A percentile compares a stretch with the other conserved stretches of the same genome.
These are phyloP conservation scores for Tokudaia tokunoshimensis DNA, from an alignment of 2,797 vertebrate species.

Conservation along the genomic window DNA sequence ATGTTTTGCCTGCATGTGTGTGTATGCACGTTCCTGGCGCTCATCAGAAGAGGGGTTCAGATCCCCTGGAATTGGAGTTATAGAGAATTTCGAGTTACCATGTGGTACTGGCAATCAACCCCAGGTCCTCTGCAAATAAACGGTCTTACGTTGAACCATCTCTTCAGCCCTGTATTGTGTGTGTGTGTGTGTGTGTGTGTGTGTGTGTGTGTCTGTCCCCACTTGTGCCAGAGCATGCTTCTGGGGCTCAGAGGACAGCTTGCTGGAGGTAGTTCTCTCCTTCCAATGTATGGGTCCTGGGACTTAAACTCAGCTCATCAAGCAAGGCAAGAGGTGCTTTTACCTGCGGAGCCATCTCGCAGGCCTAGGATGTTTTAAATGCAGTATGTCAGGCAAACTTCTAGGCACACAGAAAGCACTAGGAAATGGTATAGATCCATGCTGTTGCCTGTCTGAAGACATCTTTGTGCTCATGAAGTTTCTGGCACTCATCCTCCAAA, in stretches of 20 bases:
- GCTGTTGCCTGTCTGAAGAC: neutral
- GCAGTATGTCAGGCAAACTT: neutral
- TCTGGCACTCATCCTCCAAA: neutral
- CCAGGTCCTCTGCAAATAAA: neutral
- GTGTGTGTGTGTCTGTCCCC: neutral
- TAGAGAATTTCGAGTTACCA: too few relatives aligned
- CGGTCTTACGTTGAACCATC: neutral
- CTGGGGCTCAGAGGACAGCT: neutral
- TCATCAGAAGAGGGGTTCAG: neutral
- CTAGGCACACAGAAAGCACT: neutral
- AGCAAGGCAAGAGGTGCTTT: neutral
- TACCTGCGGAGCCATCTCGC: neutral
- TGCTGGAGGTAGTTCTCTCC: neutral
- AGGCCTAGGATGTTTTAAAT: constrained; percentile 6
- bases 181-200: neutral
- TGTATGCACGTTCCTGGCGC: neutral
- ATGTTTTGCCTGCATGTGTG: neutral
- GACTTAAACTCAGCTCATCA: too few relatives aligned
- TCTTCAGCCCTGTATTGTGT: neutral
- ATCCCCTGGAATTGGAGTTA: too few relatives aligned
- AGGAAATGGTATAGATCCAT: neutral
- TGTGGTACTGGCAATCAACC: neutral
- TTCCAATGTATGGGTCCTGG: neutral
- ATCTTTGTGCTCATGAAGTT: neutral
- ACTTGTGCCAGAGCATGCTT: neutral